A percentile compares a stretch with the other conserved stretches of the same genome.
phyloP scores from a whole-genome alignment of 2,888 invertebrate genomes.

The Chirona hameri region DNA sequence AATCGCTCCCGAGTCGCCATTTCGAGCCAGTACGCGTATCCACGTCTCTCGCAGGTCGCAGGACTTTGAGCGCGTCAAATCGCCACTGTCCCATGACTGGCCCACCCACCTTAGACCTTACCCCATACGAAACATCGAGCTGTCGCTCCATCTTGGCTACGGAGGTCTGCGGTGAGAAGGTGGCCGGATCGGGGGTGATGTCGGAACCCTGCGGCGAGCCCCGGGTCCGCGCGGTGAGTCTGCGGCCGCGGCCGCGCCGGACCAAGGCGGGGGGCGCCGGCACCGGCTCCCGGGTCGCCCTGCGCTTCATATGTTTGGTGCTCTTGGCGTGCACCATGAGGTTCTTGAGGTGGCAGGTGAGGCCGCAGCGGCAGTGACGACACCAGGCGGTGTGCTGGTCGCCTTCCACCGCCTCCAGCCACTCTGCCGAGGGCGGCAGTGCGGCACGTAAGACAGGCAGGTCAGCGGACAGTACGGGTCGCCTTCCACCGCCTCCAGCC shows the following conservation, averaged over 20 bases:
- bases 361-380: neutral
- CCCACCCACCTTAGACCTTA: neutral
- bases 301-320: neutral
- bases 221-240: neutral
- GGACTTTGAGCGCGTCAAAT: too few species aligned
- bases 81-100: too few species aligned
- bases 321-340: neutral
- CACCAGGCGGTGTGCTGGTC: neutral
- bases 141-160: neutral
- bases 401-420: neutral
- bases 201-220: too few species aligned
- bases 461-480: neutral
- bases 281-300: neutral
- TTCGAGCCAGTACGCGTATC: too few species aligned
- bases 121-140: neutral
- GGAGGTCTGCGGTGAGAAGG: too few species aligned
- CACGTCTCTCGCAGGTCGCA: too few species aligned
- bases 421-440: neutral
- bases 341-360: conserved; percentile 6
- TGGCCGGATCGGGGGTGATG: too few species aligned
- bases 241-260: neutral
- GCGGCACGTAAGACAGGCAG: neutral
- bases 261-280: neutral
- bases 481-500: too few species aligned
- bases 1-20: too few species aligned